Evolutionary conservation across 2,113 vertebrate species (phyloP).

Genomic region (Tenrec ecaudatus): DNA sequence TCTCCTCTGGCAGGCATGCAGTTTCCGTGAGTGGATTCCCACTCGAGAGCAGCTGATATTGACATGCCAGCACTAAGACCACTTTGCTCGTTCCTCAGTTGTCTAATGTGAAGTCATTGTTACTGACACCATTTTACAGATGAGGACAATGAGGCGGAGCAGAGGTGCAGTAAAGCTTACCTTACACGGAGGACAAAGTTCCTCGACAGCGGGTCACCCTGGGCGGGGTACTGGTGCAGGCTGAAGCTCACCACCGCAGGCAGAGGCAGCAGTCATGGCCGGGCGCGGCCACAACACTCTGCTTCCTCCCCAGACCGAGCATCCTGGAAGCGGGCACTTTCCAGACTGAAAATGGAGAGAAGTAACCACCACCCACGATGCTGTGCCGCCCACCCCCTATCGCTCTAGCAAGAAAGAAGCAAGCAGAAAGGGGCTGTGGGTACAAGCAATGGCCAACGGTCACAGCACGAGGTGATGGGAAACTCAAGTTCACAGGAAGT

Average conservation of each 20-base stretch:
- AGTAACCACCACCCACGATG: not conserved
- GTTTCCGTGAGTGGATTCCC: not conserved
- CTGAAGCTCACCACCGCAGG: not conserved
- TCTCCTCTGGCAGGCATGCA: not conserved
- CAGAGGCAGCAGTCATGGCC: not conserved
- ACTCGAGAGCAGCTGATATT: not conserved
- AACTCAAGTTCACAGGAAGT: not conserved
- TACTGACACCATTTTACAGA: not conserved
- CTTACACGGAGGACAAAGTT: not conserved
- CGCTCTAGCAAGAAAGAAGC: not conserved
- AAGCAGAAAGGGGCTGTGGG: not conserved
- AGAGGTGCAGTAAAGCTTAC: constrained; percentile 19
- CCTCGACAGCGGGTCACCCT: too few species aligned
- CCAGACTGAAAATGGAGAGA: not conserved
- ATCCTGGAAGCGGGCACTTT: not conserved
- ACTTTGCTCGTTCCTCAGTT: not conserved
- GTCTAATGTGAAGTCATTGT: not conserved
- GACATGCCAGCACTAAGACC: not conserved
- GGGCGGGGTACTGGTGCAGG: not conserved
- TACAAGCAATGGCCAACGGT: too few species aligned
- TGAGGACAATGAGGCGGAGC: not conserved
- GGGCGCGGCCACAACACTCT: not conserved
- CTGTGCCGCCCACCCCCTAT: not conserved
- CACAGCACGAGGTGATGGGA: not conserved
- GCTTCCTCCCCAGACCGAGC: not conserved